Base-by-base conservation (phyloP, 2,797 vertebrate species). In the Clamator glandarius region DNA sequence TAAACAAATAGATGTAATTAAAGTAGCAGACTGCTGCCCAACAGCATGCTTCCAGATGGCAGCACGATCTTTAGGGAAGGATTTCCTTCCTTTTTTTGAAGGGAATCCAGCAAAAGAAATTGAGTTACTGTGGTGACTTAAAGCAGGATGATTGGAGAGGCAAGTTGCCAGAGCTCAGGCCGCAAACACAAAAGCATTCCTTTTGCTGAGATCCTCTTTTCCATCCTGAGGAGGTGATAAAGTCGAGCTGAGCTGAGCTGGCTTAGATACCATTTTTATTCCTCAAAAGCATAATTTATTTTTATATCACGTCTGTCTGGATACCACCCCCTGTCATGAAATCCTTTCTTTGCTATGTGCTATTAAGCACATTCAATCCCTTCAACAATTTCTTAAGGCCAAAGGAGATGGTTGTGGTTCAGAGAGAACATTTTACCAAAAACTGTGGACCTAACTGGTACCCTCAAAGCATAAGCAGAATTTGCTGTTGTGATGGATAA, bases 31-130 rank as follows among this genome's bases (percentile, higher is more conserved):
- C 51, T 91, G 79, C 76, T 89, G 87, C 82, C 63, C 82, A 48
- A 78, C 69, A 76, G 41, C 62, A 26, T 42, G 39, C 35, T 86
- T 79, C 84, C 92, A 94, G 91, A 92, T 95, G 95, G 93, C 89
- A 95, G 72, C 55, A 74, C 9, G 2, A 21, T 84, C 87, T 75
- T 75, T 29, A 59, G 66, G 58, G 21, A 21, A 77, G 46, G 6
- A 36, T 82, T 90, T 77, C 74, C 5, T 5, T 79, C 46, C 64
- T 26, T 1, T 64, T 83, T 76, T 52, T 55, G 19, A 29, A 78
- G 76, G 35, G 54, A 78, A 50, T 73, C 66, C 25, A 86, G 68
- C 36, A 72, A 80, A 91, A 88, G n/a, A 81, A 90, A 15, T 35
- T 0, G 0, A 75, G 42, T 77, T 91, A 70, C 58, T 80, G 25